Evolutionary conservation across 2,888 invertebrate species (phyloP), one percentile per base, ranked within the genome.

Genomic region (Drosophila paranaensis): DNA sequence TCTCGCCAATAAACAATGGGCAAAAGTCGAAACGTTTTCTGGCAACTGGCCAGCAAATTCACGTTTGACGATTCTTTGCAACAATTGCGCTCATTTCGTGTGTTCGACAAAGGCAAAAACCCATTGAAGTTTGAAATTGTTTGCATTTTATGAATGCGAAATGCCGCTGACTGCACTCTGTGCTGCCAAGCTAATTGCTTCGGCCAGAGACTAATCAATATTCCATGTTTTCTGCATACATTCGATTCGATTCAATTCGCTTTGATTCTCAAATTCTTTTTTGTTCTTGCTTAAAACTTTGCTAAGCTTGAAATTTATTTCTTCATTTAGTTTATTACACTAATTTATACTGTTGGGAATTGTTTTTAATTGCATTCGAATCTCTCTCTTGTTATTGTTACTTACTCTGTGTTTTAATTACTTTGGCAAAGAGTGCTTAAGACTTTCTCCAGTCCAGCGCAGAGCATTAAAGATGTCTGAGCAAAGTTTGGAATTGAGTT

Each of bases 51-150:
- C 53, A 67, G 56, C 30, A 71, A 81, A 57, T 65, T 25, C 43
- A 9, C 30, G 33, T 46, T 42, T 14, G 35, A 43, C 43, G 35
- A 56, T 71, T 40, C 25, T 33, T 40, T 43, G 33, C 33, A 39
- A 14, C 58, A 50, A 16, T 50, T 35, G 45, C 35, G 3, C 45
- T 63, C 25, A 43, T 30, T 48, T 46, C 43, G 50, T 55, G 25
- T 40, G n/a, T 55, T 46, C 55, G 37, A 50, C 55, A 73, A 61
- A 48, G 54, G 63, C 37, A 71, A 76, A 71, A 74, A 72, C 53
- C 39, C 60, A 62, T 70, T 76, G 42, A 55, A 65, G 48, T 71
- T 66, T 53, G 63, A 68, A 72, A 68, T 80, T 77, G 74, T 72
- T 72, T 70, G 20, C 46, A 68, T 69, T 74, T 58, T 45, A 43